These are phyloP conservation scores for Forbesichthys papilliferus DNA, from an alignment of 2,113 vertebrate genomes.

Conservation along the genomic window DNA sequence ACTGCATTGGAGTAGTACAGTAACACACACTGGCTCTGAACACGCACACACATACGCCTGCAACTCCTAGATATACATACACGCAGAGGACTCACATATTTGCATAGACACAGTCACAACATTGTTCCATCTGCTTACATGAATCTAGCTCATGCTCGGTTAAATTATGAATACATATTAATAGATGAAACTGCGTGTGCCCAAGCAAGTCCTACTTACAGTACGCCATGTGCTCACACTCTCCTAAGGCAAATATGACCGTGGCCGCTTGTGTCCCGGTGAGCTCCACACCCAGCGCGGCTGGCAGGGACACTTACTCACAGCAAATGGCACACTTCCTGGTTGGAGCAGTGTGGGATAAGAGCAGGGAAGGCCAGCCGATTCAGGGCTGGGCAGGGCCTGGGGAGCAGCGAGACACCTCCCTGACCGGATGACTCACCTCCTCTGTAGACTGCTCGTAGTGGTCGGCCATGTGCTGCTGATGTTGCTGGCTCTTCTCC, in stretches of 20 bases:
- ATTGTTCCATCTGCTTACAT: neutral
- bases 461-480: slow-evolving; percentile 79
- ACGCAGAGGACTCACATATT: slow-evolving; percentile 4
- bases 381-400: neutral
- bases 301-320: slow-evolving; percentile 42
- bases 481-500: slow-evolving; percentile 81
- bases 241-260: slow-evolving; percentile 28
- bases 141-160: neutral
- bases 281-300: slow-evolving; percentile 31
- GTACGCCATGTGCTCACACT: neutral
- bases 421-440: slow-evolving; percentile 56
- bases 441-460: slow-evolving; percentile 83
- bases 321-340: slow-evolving; percentile 37
- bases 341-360: slow-evolving; percentile 18
- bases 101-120: slow-evolving; percentile 2
- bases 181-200: neutral
- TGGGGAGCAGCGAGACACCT: neutral
- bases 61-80: neutral
- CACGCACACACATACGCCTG: neutral
- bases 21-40: neutral
- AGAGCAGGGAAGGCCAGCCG: slow-evolving; percentile 5
- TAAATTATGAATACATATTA: neutral
- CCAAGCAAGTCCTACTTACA: neutral
- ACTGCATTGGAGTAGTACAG: too few species aligned
- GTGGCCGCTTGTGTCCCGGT: slow-evolving; percentile 37